phyloP scores from a whole-genome alignment of 2,113 vertebrate species.

The Cercocebus atys region DNA sequence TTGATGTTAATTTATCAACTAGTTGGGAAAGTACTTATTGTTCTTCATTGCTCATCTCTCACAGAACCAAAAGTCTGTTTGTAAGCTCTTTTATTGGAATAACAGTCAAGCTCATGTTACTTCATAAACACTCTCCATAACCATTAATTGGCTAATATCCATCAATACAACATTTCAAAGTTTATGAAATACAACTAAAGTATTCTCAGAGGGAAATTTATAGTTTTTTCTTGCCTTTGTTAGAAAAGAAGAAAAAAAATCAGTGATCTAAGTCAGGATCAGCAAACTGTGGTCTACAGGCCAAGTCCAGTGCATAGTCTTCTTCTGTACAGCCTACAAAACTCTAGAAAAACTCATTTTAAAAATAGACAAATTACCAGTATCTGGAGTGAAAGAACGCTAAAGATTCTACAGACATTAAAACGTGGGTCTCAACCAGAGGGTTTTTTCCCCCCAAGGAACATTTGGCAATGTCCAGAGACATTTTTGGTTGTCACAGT shows the following conservation, averaged over 20 bases:
- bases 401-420: background rate
- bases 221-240: background rate
- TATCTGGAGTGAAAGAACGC: background rate
- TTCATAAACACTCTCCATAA: background rate
- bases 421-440: background rate
- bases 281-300: background rate
- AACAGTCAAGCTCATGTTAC: background rate
- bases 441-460: background rate
- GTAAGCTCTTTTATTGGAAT: background rate
- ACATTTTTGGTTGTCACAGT: background rate
- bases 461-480: background rate
- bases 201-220: background rate
- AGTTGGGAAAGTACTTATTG: background rate
- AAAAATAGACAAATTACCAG: background rate
- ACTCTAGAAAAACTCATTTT: background rate
- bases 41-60: constrained; percentile 1
- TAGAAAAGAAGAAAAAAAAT: background rate
- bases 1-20: background rate
- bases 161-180: background rate
- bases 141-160: background rate
- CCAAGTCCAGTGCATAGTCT: background rate
- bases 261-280: background rate
- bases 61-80: constrained; percentile 9
- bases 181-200: background rate
- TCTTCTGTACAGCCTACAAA: background rate